These are phyloP conservation scores for Coreoperca whiteheadi DNA, from an alignment of 2,113 vertebrate species.

Conservation along the genomic window DNA sequence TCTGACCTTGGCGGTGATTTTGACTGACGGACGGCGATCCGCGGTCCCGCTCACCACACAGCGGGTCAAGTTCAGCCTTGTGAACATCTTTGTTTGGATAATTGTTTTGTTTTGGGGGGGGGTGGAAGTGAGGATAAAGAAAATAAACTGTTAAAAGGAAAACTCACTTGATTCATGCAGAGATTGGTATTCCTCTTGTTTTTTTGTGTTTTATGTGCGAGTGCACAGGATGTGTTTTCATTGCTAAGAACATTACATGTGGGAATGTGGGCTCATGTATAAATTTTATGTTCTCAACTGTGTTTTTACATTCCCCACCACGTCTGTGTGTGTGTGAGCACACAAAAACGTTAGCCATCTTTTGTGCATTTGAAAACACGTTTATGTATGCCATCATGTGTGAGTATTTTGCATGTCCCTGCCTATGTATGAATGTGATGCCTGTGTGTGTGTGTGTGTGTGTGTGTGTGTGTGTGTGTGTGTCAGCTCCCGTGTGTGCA, in stretches of 20 bases:
- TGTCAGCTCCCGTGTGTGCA: constrained; percentile 40
- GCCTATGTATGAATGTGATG: constrained; percentile 33
- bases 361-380: constrained; percentile 43
- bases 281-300: constrained; percentile 35
- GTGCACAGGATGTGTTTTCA: constrained; percentile 35
- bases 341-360: background rate
- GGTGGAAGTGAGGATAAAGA: constrained; percentile 12
- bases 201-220: constrained; percentile 19
- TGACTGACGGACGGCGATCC: constrained; percentile 59
- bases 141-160: constrained; percentile 30
- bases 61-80: constrained; percentile 37
- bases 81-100: constrained; percentile 60
- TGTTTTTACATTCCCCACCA: constrained; percentile 11
- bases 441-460: constrained; percentile 5
- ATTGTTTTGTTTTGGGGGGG: constrained; percentile 50
- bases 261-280: constrained; percentile 30
- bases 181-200: constrained; percentile 22
- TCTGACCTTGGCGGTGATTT: constrained; percentile 59
- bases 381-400: constrained; percentile 48
- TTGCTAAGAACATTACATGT: constrained; percentile 31
- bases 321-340: background rate
- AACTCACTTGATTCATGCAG: constrained; percentile 18
- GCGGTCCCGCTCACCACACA: background rate
- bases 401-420: constrained; percentile 39
- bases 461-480: constrained; percentile 26